Evolutionary conservation across 2,797 vertebrate species (phyloP).

Genomic region (Muscicapa striata): DNA sequence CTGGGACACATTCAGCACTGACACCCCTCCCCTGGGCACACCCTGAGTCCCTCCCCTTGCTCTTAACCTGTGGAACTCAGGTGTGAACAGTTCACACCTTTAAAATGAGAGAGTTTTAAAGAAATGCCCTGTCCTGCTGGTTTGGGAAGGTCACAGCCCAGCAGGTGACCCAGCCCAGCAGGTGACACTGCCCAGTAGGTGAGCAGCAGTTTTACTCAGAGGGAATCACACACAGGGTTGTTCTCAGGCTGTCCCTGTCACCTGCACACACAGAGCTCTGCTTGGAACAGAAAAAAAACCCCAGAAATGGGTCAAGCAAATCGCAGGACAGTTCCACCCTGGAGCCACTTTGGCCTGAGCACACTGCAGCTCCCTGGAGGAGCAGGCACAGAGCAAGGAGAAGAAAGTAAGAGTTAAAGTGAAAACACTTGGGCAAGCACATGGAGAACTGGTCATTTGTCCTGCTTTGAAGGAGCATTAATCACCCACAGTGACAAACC

Average conservation of each 20-base stretch:
- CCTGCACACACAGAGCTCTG: not conserved
- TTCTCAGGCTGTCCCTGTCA: not conserved
- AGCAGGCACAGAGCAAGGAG: not conserved
- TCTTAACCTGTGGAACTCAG: not conserved
- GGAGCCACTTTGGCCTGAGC: not conserved
- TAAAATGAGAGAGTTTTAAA: not conserved
- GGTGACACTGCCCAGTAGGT: not conserved
- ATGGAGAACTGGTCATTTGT: slow-evolving; percentile 2
- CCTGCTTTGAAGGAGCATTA: slow-evolving; percentile 27
- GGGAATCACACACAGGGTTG: not conserved
- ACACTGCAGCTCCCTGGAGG: not conserved
- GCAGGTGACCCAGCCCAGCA: not conserved
- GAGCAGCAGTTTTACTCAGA: not conserved
- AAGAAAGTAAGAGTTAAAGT: not conserved
- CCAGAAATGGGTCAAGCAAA: not conserved
- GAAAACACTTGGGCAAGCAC: not conserved
- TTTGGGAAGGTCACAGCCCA: not conserved
- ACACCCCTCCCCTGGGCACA: not conserved
- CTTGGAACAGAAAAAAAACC: not conserved
- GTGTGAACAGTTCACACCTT: not conserved
- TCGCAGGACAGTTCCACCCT: not conserved
- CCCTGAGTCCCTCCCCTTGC: accelerated
- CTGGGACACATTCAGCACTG: not conserved
- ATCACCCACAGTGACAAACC: not conserved
- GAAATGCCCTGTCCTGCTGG: not conserved